Evolutionary conservation across 2,113 vertebrate species (phyloP).

Genomic region (Catharus fuscescens): DNA sequence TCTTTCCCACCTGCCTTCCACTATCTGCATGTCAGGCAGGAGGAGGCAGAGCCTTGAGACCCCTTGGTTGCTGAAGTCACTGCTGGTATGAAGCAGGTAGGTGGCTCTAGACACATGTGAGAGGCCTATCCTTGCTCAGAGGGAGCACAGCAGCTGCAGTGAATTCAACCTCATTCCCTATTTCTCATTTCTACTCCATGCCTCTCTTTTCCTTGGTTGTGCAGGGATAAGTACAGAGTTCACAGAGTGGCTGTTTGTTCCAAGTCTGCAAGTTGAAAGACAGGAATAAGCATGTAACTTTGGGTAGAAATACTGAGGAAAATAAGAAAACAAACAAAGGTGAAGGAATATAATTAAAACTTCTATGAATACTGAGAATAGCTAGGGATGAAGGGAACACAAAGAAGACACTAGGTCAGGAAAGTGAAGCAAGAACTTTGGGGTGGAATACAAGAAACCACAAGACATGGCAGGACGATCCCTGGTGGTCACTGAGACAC

Average conservation of each 20-base stretch:
- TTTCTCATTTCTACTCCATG: neutral
- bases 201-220: neutral
- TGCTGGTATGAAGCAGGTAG: neutral
- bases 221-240: neutral
- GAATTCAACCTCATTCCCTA: neutral
- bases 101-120: neutral
- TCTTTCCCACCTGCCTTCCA: neutral
- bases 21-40: neutral
- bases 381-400: neutral
- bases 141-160: neutral
- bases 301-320: neutral
- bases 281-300: neutral
- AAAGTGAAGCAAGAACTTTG: neutral
- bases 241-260: neutral
- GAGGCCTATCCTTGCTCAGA: neutral
- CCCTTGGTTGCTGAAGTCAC: neutral
- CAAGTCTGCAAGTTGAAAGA: neutral
- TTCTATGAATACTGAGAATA: slow-evolving; percentile 23
- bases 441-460: neutral
- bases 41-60: neutral
- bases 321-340: neutral
- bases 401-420: neutral
- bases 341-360: neutral
- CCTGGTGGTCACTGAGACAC: neutral
- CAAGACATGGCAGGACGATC: neutral